Base-by-base conservation (phyloP, 2,797 vertebrate genomes). In the Eulemur coronatus region DNA sequence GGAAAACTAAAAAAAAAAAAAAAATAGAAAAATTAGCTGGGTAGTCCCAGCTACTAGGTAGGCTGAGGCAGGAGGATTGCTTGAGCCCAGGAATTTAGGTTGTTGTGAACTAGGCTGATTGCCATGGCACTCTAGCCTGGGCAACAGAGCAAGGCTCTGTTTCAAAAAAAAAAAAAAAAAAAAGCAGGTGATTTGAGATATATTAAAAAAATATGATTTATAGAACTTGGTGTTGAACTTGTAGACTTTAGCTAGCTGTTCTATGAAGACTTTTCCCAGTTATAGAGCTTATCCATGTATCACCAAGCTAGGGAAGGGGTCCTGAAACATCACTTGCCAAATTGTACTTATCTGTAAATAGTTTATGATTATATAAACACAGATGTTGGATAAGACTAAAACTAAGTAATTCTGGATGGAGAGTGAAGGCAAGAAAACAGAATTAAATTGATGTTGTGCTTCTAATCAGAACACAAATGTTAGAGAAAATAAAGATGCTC, bases 281-380 rank as follows among this genome's bases (percentile, higher is more conserved):
- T 61, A 35, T 18, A 35, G 7, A 84, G 13, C 10, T 55, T 84
- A 33, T 30, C 30, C 10, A 22, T 12, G 0, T 89, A 52, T 63
- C 79, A 70, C 26, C 26, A 73, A 85, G 20, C 57, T 79, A 24
- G 75, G 48, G 75, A 70, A 89, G 52, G 33, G 33, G 57, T 91
- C 57, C 50, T 93, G 65, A 93, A 93, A 78, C 35, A 57, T 63
- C 78, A 69, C 57, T 65, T 84, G 41, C 59, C 78, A 96, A 94
- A 61, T 30, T 70, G 52, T 84, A 69, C 84, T 59, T 95, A 93
- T 92, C 90, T 87, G 30, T 50, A 67, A 84, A 67, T 70, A 72
- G 70, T 92, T 97, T 69, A 79, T 79, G n/a, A 28, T 69, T 93
- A 20, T 22, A 26, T 96, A 89, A 91, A 82, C 69, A 92, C 59